Percentiles rank a stretch among this genome's conserved stretches.
Conservation (phyloP, 2,113 vertebrate genomes). For the Macquaria ambigua region DNA sequence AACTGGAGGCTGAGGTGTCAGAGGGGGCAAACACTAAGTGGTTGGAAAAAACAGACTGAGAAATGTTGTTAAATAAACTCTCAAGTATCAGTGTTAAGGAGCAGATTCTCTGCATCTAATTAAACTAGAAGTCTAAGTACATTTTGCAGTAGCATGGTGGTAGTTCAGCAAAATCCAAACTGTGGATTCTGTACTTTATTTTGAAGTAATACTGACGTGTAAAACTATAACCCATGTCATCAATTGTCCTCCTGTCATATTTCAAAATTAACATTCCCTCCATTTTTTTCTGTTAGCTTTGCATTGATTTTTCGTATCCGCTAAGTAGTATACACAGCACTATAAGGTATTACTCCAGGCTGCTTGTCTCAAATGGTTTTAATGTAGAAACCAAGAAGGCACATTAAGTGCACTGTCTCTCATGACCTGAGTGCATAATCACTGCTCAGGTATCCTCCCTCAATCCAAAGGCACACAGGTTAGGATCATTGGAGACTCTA, state of each 20-base stretch:
- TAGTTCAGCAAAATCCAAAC: neutral
- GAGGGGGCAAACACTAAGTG: conserved; percentile 22
- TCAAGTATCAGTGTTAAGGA: conserved; percentile 15
- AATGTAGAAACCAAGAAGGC: conserved; percentile 32
- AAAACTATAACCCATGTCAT: neutral
- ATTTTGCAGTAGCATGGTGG: neutral
- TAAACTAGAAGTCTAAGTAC: neutral
- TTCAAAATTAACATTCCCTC: neutral
- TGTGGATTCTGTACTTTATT: conserved; percentile 4
- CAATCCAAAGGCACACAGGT: neutral
- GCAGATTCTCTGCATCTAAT: conserved; percentile 12
- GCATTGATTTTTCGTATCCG: conserved; percentile 2
- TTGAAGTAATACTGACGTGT: neutral
- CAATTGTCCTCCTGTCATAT: neutral
- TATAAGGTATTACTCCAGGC: conserved; percentile 3
- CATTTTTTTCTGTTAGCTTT: conserved; percentile 12
- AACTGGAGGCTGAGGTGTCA: conserved; percentile 45
- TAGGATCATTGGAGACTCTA: neutral
- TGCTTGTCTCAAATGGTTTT: conserved; percentile 28
- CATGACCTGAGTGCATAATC: neutral
- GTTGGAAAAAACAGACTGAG: conserved; percentile 28
- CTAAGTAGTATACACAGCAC: neutral
- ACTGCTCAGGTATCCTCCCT: conserved; percentile 41
- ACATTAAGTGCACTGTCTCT: conserved; percentile 26
- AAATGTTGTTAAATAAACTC: conserved; percentile 55